These are phyloP conservation scores for Siderastrea siderea DNA, from an alignment of 92 coral and sea anemone genomes.

Conservation along the genomic window DNA sequence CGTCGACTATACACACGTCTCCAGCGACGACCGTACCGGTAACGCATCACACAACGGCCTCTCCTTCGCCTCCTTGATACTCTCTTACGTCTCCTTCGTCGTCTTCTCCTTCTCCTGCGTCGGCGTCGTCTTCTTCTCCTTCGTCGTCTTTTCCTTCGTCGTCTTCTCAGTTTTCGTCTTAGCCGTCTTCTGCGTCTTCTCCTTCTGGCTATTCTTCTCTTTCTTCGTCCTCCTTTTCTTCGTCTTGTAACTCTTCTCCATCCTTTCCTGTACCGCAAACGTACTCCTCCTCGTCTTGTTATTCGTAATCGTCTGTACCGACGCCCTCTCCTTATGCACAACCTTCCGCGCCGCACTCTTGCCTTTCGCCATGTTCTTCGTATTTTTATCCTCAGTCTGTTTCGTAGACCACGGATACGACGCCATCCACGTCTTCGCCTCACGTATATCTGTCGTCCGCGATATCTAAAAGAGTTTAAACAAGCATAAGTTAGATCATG, in stretches of 20 bases:
- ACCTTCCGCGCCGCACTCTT: slow-evolving; percentile 13
- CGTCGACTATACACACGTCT: neutral
- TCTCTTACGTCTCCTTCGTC: slow-evolving; percentile 7
- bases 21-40: neutral
- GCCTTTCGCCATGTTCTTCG: neutral
- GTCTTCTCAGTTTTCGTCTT: neutral
- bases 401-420: slow-evolving; percentile 1
- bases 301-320: slow-evolving; percentile 9
- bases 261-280: neutral
- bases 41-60: slow-evolving; percentile 33
- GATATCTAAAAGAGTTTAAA: slow-evolving; percentile 1
- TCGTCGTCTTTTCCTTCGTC: slow-evolving; percentile 22
- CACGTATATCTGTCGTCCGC: neutral
- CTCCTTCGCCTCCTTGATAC: slow-evolving; percentile 5
- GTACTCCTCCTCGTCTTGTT: slow-evolving; percentile 16
- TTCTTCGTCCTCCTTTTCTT: neutral
- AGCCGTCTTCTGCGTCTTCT: neutral
- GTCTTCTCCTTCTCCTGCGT: slow-evolving; percentile 6
- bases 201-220: neutral
- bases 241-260: slow-evolving; percentile 7
- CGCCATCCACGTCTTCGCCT: slow-evolving; percentile 9
- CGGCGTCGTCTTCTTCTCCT: slow-evolving; percentile 18
- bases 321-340: slow-evolving; percentile 19
- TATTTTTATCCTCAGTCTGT: neutral
- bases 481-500: neutral